Conservation (phyloP, 2,113 vertebrate genomes). For the Nymphicus hollandicus region DNA sequence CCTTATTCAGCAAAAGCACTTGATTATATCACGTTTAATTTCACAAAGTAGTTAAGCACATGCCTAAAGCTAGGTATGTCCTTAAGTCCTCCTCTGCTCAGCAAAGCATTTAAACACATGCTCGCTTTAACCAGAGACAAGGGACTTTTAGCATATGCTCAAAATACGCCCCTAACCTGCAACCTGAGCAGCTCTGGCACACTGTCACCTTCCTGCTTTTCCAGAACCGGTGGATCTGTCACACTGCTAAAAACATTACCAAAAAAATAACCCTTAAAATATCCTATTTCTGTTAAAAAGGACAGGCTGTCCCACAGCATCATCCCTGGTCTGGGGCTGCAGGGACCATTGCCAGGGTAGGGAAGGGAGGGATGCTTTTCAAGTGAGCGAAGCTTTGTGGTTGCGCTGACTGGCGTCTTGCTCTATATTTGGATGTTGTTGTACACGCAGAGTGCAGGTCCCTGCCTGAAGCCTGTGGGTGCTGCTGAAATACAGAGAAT, state of each 20-base stretch:
- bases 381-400: neutral
- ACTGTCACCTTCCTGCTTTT: neutral
- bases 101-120: neutral
- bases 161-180: neutral
- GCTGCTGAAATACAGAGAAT: slow-evolving; percentile 22
- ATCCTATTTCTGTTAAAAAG: neutral
- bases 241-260: neutral
- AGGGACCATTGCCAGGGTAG: neutral
- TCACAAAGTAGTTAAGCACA: neutral
- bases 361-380: neutral
- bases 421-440: neutral
- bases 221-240: neutral
- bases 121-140: neutral
- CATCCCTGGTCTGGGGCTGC: neutral
- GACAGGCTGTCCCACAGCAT: neutral
- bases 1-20: slow-evolving; percentile 19
- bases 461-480: neutral
- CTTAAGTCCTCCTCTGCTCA: slow-evolving; percentile 37
- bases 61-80: neutral
- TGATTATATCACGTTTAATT: slow-evolving; percentile 16
- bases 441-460: neutral
- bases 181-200: neutral
- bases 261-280: neutral
- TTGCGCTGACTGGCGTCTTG: neutral
- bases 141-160: neutral